phyloP scores from a whole-genome alignment of 2,888 invertebrate species.

The Sepioteuthis lessoniana region DNA sequence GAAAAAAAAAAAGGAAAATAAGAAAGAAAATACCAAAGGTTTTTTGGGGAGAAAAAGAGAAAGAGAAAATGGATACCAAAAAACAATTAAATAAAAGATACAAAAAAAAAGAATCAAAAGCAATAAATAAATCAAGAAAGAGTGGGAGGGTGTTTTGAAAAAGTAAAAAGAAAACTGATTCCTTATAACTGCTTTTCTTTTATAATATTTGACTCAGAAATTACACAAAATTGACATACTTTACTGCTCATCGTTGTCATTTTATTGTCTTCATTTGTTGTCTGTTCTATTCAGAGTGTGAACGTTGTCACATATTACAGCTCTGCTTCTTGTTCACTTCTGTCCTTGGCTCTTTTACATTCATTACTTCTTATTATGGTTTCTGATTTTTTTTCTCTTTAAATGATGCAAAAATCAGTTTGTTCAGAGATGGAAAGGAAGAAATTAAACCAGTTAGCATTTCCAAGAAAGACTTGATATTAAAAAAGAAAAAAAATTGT shows the following conservation, averaged over 20 bases:
- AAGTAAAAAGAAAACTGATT: not conserved
- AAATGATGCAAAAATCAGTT: not conserved
- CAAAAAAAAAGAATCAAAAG: not conserved
- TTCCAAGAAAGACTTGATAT: not conserved
- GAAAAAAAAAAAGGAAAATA: no score
- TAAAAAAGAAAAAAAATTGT: no score
- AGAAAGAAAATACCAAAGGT: no score
- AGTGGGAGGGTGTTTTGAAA: not conserved
- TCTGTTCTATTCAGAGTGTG: not conserved
- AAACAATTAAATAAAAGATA: no score
- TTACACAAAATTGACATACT: conserved; percentile 17
- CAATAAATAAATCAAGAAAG: not conserved
- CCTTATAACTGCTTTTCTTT: not conserved
- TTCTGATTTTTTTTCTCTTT: not conserved
- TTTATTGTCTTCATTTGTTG: not conserved
- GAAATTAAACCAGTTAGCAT: not conserved
- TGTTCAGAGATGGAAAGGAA: not conserved
- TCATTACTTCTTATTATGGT: not conserved
- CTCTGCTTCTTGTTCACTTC: not conserved
- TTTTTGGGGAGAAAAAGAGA: no score
- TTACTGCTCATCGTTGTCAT: not conserved
- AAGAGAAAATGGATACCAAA: no score
- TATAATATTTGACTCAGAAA: not conserved
- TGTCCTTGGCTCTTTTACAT: conserved; percentile 16
- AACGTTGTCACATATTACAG: not conserved